Evolutionary conservation across 2,113 vertebrate genomes (phyloP).

Genomic region (Haliaeetus leucogaster): DNA sequence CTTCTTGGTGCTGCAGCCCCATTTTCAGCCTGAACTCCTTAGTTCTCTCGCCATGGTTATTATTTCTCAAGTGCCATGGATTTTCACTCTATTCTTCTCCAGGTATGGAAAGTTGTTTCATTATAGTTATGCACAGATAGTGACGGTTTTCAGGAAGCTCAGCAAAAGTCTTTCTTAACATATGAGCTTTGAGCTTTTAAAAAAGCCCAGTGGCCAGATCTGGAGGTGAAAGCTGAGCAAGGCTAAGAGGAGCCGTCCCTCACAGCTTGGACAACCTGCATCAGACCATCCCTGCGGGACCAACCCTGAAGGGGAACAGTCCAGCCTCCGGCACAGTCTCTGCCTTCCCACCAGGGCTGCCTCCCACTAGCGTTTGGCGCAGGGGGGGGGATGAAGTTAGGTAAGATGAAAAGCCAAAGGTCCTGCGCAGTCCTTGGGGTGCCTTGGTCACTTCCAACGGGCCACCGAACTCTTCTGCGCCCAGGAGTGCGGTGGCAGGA

Average conservation of each 20-base stretch:
- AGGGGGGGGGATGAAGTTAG: not conserved
- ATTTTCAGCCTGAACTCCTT: not conserved
- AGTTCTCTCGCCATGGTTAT: not conserved
- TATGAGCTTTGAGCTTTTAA: not conserved
- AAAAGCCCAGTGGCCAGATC: not conserved
- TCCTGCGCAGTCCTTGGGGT: not conserved
- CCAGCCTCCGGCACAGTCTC: not conserved
- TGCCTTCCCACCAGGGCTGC: not conserved
- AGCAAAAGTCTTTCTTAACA: not conserved
- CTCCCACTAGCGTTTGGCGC: not conserved
- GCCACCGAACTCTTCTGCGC: not conserved
- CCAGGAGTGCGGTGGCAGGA: not conserved
- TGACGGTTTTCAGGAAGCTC: not conserved
- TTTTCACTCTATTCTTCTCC: not conserved
- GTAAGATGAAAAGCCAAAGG: not conserved
- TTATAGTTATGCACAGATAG: not conserved
- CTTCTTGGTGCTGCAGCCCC: not conserved
- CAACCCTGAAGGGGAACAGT: not conserved
- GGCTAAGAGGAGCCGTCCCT: not conserved
- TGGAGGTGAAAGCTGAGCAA: not conserved
- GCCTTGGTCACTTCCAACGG: not conserved
- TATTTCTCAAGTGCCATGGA: not conserved
- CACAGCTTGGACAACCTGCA: accelerated
- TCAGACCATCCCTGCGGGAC: not conserved
- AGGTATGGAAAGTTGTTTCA: not conserved